Conservation (phyloP, 2,888 invertebrate genomes). For the Sphaerophoria rueppellii region DNA sequence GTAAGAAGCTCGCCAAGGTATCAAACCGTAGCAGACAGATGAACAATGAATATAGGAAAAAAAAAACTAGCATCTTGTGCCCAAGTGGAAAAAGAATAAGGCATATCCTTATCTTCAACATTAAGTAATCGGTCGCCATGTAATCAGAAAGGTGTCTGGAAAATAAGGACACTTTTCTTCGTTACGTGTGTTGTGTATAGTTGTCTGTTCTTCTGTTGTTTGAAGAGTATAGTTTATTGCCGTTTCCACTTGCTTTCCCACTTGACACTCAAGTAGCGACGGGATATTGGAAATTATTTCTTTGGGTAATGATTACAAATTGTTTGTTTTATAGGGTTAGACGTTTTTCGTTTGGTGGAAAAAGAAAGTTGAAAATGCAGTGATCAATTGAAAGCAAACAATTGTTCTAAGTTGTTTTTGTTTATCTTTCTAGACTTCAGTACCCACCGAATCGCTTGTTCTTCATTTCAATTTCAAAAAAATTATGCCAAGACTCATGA, state of each 20-base stretch:
- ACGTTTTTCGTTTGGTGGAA: neutral
- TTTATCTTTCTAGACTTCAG: no score
- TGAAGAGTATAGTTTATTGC: slow-evolving; percentile 19
- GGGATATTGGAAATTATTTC: slow-evolving; percentile 32
- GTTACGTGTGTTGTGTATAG: neutral
- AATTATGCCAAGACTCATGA: no score
- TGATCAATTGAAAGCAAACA: no score
- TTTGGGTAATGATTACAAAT: slow-evolving; percentile 38
- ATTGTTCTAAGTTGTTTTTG: no score
- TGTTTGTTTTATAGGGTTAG: slow-evolving; percentile 4
- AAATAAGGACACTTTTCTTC: slow-evolving; percentile 59
- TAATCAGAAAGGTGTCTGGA: slow-evolving; percentile 72
- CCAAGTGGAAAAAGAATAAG: slow-evolving; percentile 61
- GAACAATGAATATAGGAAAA: neutral
- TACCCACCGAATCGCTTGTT: no score
- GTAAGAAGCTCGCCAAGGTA: slow-evolving; percentile 23
- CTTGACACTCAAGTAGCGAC: slow-evolving; percentile 59
- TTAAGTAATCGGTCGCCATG: slow-evolving; percentile 69
- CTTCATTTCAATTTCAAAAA: no score
- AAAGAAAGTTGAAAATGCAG: slow-evolving; percentile 3
- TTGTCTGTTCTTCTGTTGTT: slow-evolving; percentile 10
- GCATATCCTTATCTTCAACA: slow-evolving; percentile 43
- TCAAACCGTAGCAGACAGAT: slow-evolving; percentile 37
- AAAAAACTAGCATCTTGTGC: slow-evolving; percentile 22
- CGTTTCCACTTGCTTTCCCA: slow-evolving; percentile 60